These are phyloP conservation scores for Drosophila sturtevanti DNA, from an alignment of 1,140 invertebrate genomes.

Conservation along the genomic window DNA sequence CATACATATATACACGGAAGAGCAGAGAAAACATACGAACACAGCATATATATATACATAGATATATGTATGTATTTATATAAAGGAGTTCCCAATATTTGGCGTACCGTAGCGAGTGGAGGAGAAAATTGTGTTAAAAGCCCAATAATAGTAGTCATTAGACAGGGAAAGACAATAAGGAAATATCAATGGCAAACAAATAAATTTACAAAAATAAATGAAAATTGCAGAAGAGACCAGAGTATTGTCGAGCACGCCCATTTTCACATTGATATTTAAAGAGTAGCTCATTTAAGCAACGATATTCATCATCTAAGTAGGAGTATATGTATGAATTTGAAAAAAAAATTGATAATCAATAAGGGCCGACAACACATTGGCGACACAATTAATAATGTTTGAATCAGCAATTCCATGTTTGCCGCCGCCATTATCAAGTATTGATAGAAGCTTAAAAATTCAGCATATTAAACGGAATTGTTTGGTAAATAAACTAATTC, in stretches of 20 bases:
- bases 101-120: neutral
- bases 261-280: neutral
- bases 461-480: too few relatives aligned
- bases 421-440: too few relatives aligned
- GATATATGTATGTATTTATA: too few relatives aligned
- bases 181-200: neutral
- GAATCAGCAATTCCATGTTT: too few relatives aligned
- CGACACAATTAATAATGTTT: too few relatives aligned
- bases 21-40: slow-evolving; percentile 5
- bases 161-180: neutral
- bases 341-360: too few relatives aligned
- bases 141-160: neutral
- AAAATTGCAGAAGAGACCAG: neutral
- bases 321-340: neutral
- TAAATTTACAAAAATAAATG: neutral
- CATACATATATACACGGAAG: neutral
- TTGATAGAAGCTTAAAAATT: too few relatives aligned
- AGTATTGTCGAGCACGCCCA: neutral
- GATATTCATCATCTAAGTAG: neutral
- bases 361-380: too few relatives aligned
- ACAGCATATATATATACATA: neutral
- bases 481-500: too few relatives aligned
- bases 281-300: neutral
- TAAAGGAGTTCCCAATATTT: neutral
- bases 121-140: neutral